Evolutionary conservation across 37 sponge, comb jelly and placozoan species (phyloP).

Genomic region (Theonella swinhoei): DNA sequence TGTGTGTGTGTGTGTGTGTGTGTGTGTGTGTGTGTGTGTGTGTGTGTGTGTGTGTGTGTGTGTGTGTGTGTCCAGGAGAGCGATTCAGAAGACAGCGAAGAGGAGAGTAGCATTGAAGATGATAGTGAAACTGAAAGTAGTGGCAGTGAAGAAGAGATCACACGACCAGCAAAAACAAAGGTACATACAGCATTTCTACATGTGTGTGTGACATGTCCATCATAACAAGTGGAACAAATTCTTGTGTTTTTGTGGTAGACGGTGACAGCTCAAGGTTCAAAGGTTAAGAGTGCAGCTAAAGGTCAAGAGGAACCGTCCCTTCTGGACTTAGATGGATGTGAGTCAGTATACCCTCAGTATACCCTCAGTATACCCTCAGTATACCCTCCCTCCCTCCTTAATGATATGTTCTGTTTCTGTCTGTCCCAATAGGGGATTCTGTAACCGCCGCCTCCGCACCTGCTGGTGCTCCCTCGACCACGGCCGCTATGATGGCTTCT

Average conservation of each 20-base stretch:
- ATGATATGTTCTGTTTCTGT: too few species aligned
- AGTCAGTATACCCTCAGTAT: too few species aligned
- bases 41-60: neutral
- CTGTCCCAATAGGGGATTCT: neutral
- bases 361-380: too few species aligned
- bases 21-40: too few species aligned
- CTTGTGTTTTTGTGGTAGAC: neutral
- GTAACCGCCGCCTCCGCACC: neutral
- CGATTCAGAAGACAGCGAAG: slow-evolving; percentile 18
- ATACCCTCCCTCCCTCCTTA: too few species aligned
- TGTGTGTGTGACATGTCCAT: neutral
- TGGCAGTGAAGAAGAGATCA: slow-evolving; percentile 46
- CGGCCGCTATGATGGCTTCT: neutral
- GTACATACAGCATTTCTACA: neutral
- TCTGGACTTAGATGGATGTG: slow-evolving; percentile 56
- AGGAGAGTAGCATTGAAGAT: slow-evolving; percentile 28
- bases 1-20: too few species aligned
- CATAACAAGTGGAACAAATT: neutral
- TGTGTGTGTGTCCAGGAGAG: neutral
- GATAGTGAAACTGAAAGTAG: slow-evolving; percentile 32
- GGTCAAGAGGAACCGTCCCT: slow-evolving; percentile 18
- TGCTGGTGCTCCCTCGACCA: neutral
- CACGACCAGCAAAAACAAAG: slow-evolving; percentile 21
- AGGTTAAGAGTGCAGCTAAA: neutral
- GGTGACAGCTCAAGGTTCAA: neutral